phyloP scores from a whole-genome alignment of 2,113 vertebrate genomes.

The Hippotragus niger region DNA sequence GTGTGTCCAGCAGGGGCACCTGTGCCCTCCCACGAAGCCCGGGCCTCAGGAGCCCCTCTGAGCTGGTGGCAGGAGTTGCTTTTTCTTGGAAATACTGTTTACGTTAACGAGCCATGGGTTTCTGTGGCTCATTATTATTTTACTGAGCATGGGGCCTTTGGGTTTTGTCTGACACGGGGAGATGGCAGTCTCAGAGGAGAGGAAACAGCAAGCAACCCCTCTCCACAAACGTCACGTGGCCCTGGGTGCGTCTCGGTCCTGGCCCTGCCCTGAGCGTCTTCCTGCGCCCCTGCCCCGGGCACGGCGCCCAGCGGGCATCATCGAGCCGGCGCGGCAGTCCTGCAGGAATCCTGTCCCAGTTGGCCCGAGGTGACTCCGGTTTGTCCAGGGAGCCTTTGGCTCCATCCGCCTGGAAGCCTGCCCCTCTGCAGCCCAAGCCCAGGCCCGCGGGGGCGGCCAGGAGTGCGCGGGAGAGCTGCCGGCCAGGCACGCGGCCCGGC shows the following conservation, averaged over 20 bases:
- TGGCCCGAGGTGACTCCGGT: conserved; percentile 32
- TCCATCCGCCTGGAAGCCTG: conserved; percentile 31
- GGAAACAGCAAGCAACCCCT: rapidly evolving
- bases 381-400: conserved; percentile 64
- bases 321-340: background rate
- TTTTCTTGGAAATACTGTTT: background rate
- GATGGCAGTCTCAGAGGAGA: background rate
- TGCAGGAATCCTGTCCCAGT: background rate
- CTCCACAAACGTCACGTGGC: background rate
- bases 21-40: too few relatives aligned
- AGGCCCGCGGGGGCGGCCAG: conserved; percentile 45
- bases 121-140: background rate
- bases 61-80: background rate
- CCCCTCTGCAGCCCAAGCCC: background rate
- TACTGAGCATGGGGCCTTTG: too few relatives aligned
- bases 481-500: conserved; percentile 1
- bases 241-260: background rate
- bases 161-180: background rate
- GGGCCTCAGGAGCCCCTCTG: background rate
- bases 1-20: background rate
- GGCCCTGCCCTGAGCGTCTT: background rate
- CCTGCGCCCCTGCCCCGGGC: background rate
- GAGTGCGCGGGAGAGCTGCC: background rate
- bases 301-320: background rate
- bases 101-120: too few relatives aligned